A percentile compares a stretch with the other conserved stretches of the same genome.
These are phyloP conservation scores for Agriotes lineatus DNA, from an alignment of 2,888 invertebrate genomes.

Conservation along the genomic window DNA sequence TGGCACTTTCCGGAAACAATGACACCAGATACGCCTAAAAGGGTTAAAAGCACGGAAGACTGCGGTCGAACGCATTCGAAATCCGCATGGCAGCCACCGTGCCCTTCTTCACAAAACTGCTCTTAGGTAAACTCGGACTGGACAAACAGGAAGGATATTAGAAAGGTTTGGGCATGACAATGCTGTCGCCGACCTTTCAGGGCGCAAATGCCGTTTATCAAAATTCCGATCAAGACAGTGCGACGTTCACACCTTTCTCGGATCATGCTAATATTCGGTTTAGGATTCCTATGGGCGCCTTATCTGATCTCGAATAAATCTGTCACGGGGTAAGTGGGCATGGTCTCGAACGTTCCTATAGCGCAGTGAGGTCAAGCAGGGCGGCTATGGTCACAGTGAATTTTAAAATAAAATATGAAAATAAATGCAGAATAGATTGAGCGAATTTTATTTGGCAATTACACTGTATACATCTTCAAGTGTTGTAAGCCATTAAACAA, in stretches of 20 bases:
- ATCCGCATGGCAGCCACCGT: neutral
- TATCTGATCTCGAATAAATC: constrained; percentile 49
- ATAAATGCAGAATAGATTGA: too few relatives aligned
- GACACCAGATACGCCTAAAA: constrained; percentile 28
- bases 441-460: too few relatives aligned
- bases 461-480: too few relatives aligned
- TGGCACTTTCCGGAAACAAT: constrained; percentile 39
- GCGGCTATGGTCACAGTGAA: too few relatives aligned
- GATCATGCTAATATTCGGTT: constrained; percentile 23
- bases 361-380: too few relatives aligned
- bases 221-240: constrained; percentile 46
- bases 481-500: too few relatives aligned
- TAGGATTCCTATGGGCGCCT: constrained; percentile 24
- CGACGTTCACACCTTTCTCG: constrained; percentile 47
- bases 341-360: too few relatives aligned
- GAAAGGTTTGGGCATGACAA: constrained; percentile 20
- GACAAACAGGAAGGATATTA: constrained; percentile 49
- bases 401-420: too few relatives aligned
- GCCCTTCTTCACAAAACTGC: neutral
- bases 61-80: constrained; percentile 7
- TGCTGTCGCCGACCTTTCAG: neutral
- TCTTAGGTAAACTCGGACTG: constrained; percentile 37
- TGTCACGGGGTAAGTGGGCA: neutral
- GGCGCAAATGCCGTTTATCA: constrained; percentile 41
- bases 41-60: constrained; percentile 28